These are phyloP conservation scores for Ctenochaetus hawaiiensis DNA, from an alignment of 2,797 vertebrate genomes.

Conservation along the genomic window DNA sequence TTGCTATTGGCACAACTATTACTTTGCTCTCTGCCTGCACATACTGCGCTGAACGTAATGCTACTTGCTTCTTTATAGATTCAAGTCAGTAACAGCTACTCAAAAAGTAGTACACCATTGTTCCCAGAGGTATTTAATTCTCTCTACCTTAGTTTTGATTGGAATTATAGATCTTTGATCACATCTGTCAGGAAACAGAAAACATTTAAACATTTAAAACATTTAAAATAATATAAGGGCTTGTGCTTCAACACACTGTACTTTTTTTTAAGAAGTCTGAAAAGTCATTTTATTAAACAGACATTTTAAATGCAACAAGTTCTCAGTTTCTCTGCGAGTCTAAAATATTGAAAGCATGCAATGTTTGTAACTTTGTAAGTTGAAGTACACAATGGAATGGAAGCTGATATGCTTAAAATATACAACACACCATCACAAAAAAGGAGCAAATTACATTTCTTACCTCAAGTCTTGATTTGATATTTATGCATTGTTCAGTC, in stretches of 20 bases:
- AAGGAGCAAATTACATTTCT: background rate
- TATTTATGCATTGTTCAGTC: background rate
- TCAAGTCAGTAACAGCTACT: background rate
- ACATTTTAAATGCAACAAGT: background rate
- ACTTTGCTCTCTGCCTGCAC: constrained; percentile 1
- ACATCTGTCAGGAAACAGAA: background rate
- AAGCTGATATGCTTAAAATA: background rate
- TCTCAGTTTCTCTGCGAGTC: background rate
- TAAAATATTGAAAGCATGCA: background rate
- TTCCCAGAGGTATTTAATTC: constrained; percentile 5
- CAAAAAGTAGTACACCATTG: background rate
- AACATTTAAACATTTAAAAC: background rate
- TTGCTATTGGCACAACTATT: background rate
- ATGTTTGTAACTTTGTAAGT: background rate
- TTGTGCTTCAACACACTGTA: too few relatives aligned
- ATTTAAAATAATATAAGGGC: background rate
- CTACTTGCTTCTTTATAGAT: background rate
- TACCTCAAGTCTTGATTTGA: background rate
- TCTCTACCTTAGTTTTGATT: constrained; percentile 20
- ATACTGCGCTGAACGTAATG: background rate
- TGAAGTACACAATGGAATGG: background rate
- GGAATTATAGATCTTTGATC: background rate
- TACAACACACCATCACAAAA: background rate
- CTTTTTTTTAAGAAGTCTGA: background rate
- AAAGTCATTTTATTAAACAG: background rate